Evolutionary conservation across 2,888 invertebrate genomes (phyloP).

Genomic region (Endomychus coccineus): DNA sequence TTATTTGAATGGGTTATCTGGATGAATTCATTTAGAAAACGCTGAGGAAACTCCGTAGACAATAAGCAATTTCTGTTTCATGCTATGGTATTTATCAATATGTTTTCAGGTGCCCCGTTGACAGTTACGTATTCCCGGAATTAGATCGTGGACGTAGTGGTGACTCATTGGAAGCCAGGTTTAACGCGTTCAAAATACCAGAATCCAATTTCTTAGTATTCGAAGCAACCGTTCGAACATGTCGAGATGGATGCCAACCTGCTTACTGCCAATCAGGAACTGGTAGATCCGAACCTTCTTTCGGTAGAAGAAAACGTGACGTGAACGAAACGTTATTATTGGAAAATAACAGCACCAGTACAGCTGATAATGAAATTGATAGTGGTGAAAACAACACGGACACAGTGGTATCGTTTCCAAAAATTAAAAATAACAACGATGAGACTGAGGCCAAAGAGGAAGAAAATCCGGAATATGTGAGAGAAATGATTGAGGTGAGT

Average conservation of each 20-base stretch:
- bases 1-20: no score
- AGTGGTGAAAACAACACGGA: conserved; percentile 22
- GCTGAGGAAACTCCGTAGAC: no score
- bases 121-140: conserved; percentile 87
- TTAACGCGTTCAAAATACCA: conserved; percentile 90
- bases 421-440: conserved; percentile 44
- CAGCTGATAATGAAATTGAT: conserved; percentile 28
- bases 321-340: conserved; percentile 38
- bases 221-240: conserved; percentile 85
- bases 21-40: no score
- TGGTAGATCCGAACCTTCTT: conserved; percentile 75
- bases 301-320: conserved; percentile 61
- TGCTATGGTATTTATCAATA: no score
- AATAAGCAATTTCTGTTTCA: no score
- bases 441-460: conserved; percentile 48
- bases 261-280: conserved; percentile 73
- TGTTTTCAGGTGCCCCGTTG: conserved; percentile 72
- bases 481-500: conserved; percentile 80
- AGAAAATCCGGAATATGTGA: conserved; percentile 61
- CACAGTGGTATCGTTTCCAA: conserved; percentile 39
- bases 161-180: conserved; percentile 82
- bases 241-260: conserved; percentile 83
- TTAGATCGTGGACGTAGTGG: conserved; percentile 77
- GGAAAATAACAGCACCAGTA: conserved; percentile 26
- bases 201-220: conserved; percentile 91